Evolutionary conservation across 2,888 invertebrate species (phyloP).

Genomic region (Drepanosiphum platanoidis): DNA sequence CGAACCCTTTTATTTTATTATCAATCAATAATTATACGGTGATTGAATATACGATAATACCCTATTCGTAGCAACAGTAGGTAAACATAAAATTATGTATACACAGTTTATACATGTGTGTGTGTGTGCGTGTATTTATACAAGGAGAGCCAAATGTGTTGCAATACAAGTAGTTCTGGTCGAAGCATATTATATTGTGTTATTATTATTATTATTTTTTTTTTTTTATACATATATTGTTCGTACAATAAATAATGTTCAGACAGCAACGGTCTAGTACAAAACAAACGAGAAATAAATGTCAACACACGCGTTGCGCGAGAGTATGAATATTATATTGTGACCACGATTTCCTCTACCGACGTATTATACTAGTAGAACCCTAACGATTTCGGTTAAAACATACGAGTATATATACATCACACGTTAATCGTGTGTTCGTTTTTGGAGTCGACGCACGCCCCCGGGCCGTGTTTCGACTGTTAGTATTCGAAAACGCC

Average conservation of each 20-base stretch:
- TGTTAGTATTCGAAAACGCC: neutral
- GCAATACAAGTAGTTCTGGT: conserved; percentile 39
- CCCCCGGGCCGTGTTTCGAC: neutral
- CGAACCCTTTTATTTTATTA: conserved; percentile 24
- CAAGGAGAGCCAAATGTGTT: conserved; percentile 8
- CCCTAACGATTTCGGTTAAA: neutral
- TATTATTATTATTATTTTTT: conserved; percentile 1
- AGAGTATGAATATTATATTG: conserved; percentile 23
- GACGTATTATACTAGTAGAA: neutral
- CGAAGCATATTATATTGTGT: neutral
- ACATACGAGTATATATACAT: neutral
- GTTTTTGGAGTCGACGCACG: neutral
- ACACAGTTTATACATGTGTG: neutral
- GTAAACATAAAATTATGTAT: conserved; percentile 5
- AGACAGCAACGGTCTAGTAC: conserved; percentile 1
- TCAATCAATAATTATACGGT: conserved; percentile 28
- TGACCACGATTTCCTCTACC: neutral
- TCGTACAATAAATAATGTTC: conserved; percentile 41
- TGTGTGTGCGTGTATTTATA: neutral
- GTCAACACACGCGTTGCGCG: conserved; percentile 18
- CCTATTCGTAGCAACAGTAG: neutral
- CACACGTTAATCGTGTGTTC: neutral
- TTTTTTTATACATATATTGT: conserved; percentile 5
- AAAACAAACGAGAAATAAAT: conserved; percentile 46
- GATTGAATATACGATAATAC: conserved; percentile 10